Conservation (phyloP, 2,797 vertebrate genomes). For the Manis pentadactyla region DNA sequence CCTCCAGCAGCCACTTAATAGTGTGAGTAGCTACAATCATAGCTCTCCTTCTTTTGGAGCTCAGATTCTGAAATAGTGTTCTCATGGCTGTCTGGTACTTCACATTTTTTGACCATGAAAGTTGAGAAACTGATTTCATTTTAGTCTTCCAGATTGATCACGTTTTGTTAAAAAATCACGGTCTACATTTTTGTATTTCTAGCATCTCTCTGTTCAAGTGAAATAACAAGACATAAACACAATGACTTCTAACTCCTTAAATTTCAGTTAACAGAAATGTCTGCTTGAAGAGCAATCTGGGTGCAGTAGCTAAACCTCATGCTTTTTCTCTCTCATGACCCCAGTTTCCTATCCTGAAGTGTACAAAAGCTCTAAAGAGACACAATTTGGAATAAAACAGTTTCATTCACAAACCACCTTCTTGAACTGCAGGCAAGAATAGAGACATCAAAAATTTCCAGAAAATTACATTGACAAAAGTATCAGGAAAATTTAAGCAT, state of each 20-base stretch:
- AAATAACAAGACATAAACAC: background rate
- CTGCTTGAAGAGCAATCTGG: background rate
- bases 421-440: background rate
- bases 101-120: background rate
- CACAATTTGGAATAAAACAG: background rate
- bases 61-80: background rate
- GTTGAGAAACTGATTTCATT: background rate
- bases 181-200: background rate
- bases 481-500: background rate
- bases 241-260: background rate
- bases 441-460: background rate
- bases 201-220: background rate
- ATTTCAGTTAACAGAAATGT: background rate
- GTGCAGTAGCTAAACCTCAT: background rate
- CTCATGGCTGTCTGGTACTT: background rate
- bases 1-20: fast-evolving
- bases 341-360: background rate
- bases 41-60: background rate
- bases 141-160: background rate
- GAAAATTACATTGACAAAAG: background rate
- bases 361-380: background rate
- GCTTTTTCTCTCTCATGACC: background rate
- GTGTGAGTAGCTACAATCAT: fast-evolving
- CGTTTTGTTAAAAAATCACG: background rate
- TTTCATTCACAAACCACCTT: background rate